A percentile compares a stretch with the other conserved stretches of the same genome.
These are phyloP conservation scores for Champsocephalus esox DNA, from an alignment of 2,797 vertebrate species.

Conservation along the genomic window DNA sequence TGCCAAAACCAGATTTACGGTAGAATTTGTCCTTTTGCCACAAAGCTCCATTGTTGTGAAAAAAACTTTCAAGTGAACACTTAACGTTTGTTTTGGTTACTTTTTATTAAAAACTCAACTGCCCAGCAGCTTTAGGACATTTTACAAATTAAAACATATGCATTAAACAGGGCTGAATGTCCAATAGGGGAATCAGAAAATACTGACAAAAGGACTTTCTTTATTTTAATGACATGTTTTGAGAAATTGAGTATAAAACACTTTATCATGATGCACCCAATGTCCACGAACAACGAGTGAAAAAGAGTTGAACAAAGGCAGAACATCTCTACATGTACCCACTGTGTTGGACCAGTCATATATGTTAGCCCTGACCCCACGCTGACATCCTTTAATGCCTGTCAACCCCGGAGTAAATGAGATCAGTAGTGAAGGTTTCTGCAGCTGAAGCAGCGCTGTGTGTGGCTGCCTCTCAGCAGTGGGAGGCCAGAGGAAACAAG, in stretches of 20 bases:
- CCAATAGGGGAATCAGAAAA: neutral
- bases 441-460: conserved; percentile 28
- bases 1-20: neutral
- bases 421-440: conserved; percentile 38
- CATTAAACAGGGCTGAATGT: neutral
- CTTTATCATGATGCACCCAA: neutral
- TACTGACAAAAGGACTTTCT: neutral
- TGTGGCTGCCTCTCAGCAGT: conserved; percentile 50
- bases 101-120: neutral
- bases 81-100: neutral
- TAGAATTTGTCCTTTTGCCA: neutral
- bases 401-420: conserved; percentile 23
- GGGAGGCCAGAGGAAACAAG: conserved; percentile 41
- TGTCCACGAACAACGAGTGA: neutral
- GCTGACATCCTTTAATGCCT: conserved; percentile 21
- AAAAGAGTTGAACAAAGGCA: neutral
- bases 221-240: neutral
- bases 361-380: conserved; percentile 17
- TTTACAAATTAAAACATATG: neutral
- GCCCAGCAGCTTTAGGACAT: neutral
- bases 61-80: no score
- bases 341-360: neutral
- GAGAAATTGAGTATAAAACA: neutral
- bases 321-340: neutral
- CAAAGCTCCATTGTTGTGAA: no score